These are phyloP conservation scores for Tanypteryx hageni DNA, from an alignment of 2,888 invertebrate genomes.

Conservation along the genomic window DNA sequence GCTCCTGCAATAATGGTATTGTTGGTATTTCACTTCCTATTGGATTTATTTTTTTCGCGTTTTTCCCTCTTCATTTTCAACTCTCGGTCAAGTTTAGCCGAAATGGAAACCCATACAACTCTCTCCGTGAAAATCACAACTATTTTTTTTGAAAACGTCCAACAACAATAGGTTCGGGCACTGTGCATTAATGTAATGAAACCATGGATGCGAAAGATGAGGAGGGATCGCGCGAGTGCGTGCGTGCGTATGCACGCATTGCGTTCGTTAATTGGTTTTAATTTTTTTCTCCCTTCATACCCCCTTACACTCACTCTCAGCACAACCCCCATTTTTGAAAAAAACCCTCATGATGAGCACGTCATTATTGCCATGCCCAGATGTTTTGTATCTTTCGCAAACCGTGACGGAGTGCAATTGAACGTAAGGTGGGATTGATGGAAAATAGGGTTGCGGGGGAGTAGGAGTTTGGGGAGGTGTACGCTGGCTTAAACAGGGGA, in stretches of 20 bases:
- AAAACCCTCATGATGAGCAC: not conserved
- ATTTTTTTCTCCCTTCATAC: not conserved
- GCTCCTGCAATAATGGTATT: not conserved
- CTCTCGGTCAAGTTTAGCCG: too few relatives aligned
- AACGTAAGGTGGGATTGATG: not conserved
- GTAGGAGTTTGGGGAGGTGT: not conserved
- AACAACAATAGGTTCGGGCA: not conserved
- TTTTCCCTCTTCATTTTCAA: not conserved
- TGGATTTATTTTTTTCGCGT: not conserved
- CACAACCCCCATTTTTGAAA: not conserved
- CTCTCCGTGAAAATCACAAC: too few relatives aligned
- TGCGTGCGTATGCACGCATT: not conserved
- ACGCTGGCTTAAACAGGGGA: not conserved
- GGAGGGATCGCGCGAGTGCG: not conserved
- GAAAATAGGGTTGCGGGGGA: not conserved
- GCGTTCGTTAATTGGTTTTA: not conserved
- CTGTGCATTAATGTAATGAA: not conserved
- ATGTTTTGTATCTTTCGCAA: slow-evolving; percentile 48
- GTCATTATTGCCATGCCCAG: slow-evolving; percentile 56
- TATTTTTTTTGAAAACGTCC: not conserved
- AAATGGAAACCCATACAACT: too few relatives aligned
- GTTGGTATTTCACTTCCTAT: slow-evolving; percentile 21
- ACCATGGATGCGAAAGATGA: not conserved
- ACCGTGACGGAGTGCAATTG: slow-evolving; percentile 37
- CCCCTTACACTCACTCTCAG: not conserved